These are phyloP conservation scores for Cynopterus sphinx DNA, from an alignment of 2,797 vertebrate species.

Conservation along the genomic window DNA sequence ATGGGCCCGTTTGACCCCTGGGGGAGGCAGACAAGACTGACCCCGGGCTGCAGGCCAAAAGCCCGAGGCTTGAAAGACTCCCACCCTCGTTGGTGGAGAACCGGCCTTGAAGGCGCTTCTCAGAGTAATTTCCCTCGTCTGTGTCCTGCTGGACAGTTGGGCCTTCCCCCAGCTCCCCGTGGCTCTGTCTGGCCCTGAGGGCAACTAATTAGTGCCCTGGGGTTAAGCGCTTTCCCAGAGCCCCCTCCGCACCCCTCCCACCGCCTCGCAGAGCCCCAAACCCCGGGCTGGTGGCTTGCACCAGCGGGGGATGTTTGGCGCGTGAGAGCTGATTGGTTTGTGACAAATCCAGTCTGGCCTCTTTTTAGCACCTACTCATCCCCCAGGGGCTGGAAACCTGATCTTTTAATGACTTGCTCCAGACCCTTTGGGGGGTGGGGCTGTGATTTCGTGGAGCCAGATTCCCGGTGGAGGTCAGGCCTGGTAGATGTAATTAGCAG, in stretches of 20 bases:
- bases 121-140: neutral
- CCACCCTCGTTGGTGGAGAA: rapidly evolving
- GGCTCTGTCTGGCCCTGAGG: constrained; percentile 32
- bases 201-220: constrained; percentile 52
- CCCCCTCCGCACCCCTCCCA: neutral
- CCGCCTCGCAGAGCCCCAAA: neutral
- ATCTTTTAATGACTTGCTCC: constrained; percentile 82
- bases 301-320: constrained; percentile 3
- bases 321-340: constrained; percentile 76
- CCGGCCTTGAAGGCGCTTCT: neutral
- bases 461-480: neutral
- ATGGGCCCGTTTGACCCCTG: rapidly evolving
- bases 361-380: constrained; percentile 83
- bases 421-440: constrained; percentile 71
- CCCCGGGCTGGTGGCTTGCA: neutral
- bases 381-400: constrained; percentile 76
- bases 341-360: constrained; percentile 82
- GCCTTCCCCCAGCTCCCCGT: neutral
- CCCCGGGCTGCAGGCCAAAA: neutral
- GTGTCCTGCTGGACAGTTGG: neutral
- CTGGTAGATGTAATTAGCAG: constrained; percentile 69
- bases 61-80: neutral
- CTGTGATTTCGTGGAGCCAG: neutral
- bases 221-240: constrained; percentile 73
- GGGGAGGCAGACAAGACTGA: neutral